Evolutionary conservation across 2,113 vertebrate genomes (phyloP).

Genomic region (Chlamydotis undulata): DNA sequence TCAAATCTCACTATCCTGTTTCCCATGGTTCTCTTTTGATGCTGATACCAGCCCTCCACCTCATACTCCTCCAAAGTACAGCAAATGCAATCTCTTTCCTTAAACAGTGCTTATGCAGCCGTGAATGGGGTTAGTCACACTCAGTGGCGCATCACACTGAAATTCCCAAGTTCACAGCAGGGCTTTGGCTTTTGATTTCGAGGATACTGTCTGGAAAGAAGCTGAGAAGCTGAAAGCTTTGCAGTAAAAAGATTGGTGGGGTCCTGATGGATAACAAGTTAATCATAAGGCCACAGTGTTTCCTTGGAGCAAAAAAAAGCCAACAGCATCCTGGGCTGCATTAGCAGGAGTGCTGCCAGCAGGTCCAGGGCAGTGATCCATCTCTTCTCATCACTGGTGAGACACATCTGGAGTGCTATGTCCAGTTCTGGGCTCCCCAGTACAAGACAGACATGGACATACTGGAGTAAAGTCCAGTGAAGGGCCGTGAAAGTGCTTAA

Average conservation of each 20-base stretch:
- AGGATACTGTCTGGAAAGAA: background rate
- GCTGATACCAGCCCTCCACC: background rate
- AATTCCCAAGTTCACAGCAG: background rate
- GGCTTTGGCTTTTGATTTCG: background rate
- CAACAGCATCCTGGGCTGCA: background rate
- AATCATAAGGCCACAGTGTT: background rate
- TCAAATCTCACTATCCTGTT: background rate
- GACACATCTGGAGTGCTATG: background rate
- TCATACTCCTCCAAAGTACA: background rate
- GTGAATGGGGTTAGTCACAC: background rate
- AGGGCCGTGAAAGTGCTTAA: background rate
- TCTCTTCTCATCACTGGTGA: background rate
- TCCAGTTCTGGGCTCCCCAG: background rate
- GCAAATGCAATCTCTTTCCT: background rate
- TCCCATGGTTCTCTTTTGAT: background rate
- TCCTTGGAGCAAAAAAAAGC: rapidly evolving
- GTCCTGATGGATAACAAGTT: background rate
- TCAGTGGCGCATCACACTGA: background rate
- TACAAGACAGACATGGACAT: background rate
- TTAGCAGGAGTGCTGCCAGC: background rate
- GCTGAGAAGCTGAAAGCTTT: background rate
- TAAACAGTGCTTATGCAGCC: background rate
- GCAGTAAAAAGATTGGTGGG: background rate
- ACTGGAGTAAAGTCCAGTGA: background rate
- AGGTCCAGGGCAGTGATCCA: background rate